phyloP scores from a whole-genome alignment of 1,140 invertebrate genomes.

The Manduca sexta region DNA sequence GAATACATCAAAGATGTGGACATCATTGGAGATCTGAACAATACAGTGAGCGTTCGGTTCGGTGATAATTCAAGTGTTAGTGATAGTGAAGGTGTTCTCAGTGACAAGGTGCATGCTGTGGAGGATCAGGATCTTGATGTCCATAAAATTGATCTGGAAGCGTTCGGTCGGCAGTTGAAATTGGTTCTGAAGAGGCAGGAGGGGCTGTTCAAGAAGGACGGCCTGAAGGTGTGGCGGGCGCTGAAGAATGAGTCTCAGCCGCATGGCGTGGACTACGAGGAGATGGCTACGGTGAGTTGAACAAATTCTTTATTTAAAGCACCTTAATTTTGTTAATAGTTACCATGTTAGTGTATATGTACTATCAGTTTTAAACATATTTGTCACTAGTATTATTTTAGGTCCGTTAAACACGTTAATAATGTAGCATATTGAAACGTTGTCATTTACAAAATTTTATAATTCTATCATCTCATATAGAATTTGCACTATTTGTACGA shows the following conservation, averaged over 20 bases:
- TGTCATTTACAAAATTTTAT: too few relatives aligned
- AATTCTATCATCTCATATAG: too few relatives aligned
- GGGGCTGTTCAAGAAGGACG: slow-evolving; percentile 80
- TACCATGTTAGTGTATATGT: too few relatives aligned
- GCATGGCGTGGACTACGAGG: slow-evolving; percentile 84
- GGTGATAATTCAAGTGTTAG: slow-evolving; percentile 58
- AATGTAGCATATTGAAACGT: too few relatives aligned
- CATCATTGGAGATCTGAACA: slow-evolving; percentile 59
- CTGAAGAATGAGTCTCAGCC: slow-evolving; percentile 78
- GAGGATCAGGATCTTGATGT: slow-evolving; percentile 67
- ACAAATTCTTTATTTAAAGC: not conserved
- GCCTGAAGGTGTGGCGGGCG: slow-evolving; percentile 85
- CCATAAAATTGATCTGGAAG: slow-evolving; percentile 82
- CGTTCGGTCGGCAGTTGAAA: slow-evolving; percentile 82
- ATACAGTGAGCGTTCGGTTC: slow-evolving; percentile 50
- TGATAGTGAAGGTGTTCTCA: slow-evolving; percentile 45
- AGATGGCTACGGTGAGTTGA: slow-evolving; percentile 78
- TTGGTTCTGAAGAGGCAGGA: slow-evolving; percentile 82
- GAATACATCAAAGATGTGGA: slow-evolving; percentile 57
- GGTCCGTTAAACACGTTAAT: too few relatives aligned
- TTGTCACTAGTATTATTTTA: too few relatives aligned
- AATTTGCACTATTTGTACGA: too few relatives aligned
- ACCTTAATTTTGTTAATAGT: too few relatives aligned
- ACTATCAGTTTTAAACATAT: too few relatives aligned
- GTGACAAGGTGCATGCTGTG: slow-evolving; percentile 66